phyloP scores from a whole-genome alignment of 2,888 invertebrate genomes.

The Apodemia mormo region DNA sequence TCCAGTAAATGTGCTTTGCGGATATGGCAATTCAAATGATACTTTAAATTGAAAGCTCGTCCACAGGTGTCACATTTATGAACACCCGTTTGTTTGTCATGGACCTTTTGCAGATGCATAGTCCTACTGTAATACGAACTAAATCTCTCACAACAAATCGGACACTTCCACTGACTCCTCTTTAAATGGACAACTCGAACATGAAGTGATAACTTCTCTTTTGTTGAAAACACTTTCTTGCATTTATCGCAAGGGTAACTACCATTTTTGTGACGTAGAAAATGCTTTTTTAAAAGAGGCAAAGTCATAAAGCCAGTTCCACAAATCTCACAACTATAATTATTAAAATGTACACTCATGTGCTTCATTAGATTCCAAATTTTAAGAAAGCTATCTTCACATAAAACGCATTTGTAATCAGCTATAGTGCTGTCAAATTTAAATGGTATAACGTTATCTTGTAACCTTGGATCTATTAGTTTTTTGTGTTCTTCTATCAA shows the following conservation, averaged over 20 bases:
- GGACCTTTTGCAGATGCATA: slow-evolving; percentile 71
- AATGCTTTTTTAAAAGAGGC: slow-evolving; percentile 67
- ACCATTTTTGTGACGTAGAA: slow-evolving; percentile 71
- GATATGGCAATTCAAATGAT: slow-evolving; percentile 69
- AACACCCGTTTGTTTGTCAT: slow-evolving; percentile 69
- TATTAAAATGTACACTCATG: slow-evolving; percentile 75
- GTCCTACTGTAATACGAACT: slow-evolving; percentile 74
- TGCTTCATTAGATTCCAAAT: slow-evolving; percentile 69
- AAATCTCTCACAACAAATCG: slow-evolving; percentile 71
- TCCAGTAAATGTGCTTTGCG: slow-evolving; percentile 72
- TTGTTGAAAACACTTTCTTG: slow-evolving; percentile 64
- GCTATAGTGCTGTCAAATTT: slow-evolving; percentile 55
- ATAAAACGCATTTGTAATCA: slow-evolving; percentile 65
- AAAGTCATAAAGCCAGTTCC: slow-evolving; percentile 74
- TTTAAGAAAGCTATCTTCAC: slow-evolving; percentile 66
- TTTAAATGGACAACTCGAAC: slow-evolving; percentile 70
- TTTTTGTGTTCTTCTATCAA: slow-evolving; percentile 62
- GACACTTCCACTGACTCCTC: slow-evolving; percentile 65
- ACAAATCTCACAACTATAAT: slow-evolving; percentile 74
- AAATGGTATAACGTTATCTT: slow-evolving; percentile 73
- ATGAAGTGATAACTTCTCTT: slow-evolving; percentile 65
- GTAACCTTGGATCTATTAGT: slow-evolving; percentile 59
- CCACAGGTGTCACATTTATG: slow-evolving; percentile 74
- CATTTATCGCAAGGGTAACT: slow-evolving; percentile 69
- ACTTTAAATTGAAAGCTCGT: slow-evolving; percentile 67